Evolutionary conservation across 2,888 invertebrate species (phyloP), one percentile per base, ranked within the genome.

Genomic region (Eupithecia dodoneata): DNA sequence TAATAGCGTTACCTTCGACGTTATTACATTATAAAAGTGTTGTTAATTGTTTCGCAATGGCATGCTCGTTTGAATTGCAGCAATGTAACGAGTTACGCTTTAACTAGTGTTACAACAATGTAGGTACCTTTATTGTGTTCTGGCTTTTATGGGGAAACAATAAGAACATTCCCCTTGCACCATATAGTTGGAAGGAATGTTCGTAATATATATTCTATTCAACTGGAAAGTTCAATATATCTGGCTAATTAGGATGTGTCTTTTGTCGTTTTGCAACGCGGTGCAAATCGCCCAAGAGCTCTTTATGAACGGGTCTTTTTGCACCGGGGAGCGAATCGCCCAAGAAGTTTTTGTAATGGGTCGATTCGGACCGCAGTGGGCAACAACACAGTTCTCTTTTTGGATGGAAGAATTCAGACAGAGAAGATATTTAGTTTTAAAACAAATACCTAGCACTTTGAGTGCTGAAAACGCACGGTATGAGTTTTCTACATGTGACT

Each of bases 31-130:
- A 84, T 83, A 83, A 82, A 81, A 78, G 81, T 82, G 82, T 79
- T 83, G 87, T 87, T 89, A 89, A 90, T 90, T 88, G 87, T 86
- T 90, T 87, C 86, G 85, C 83, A 82, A 83, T 82, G 73, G 76
- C n/a, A 75, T 71, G 70, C 87, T 84, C 82, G 83, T 85, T 86
- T 85, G 87, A 88, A 87, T 85, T 83, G 86, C 83, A 86, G 87
- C 87, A 87, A 88, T 88, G 87, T 90, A 89, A 89, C 83, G 86
- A 87, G 87, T 85, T 88, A 91, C 89, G 90, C 90, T 91, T 90
- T 87, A 89, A 42, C 41, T 88, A 71, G 88, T 88, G 88, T 86
- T 85, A 83, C 83, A 88, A 90, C 90, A 89, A 87, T 90, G 89
- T 90, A 90, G 90, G 87, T 66, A 15, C 2, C 66, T 89, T 88